Evolutionary conservation across 92 coral and sea anemone species (phyloP).

Genomic region (Parazoanthus swiftii): DNA sequence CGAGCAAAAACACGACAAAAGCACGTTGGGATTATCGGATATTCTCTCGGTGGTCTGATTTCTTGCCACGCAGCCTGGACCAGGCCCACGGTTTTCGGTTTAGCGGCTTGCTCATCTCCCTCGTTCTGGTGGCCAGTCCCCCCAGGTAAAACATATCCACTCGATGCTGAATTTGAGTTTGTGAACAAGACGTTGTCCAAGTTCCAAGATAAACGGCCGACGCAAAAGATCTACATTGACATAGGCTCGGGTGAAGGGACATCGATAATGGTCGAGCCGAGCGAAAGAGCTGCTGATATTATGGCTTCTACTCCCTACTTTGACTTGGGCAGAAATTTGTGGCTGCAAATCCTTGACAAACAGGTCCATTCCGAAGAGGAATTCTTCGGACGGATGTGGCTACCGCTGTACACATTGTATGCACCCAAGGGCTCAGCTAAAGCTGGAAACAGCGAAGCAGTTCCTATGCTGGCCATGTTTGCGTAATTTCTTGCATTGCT

Average conservation of each 20-base stretch:
- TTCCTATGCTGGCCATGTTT: not conserved
- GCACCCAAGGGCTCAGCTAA: slow-evolving; percentile 52
- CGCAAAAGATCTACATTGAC: slow-evolving; percentile 52
- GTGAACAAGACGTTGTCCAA: slow-evolving; percentile 35
- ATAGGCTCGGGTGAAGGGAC: slow-evolving; percentile 45
- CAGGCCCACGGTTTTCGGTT: slow-evolving; percentile 53
- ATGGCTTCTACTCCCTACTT: slow-evolving; percentile 52
- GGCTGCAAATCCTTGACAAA: slow-evolving; percentile 48
- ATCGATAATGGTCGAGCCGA: slow-evolving; percentile 38
- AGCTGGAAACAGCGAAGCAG: not conserved
- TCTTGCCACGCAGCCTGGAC: slow-evolving; percentile 64
- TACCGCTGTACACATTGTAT: slow-evolving; percentile 49
- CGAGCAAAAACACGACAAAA: slow-evolving; percentile 33
- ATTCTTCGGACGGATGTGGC: slow-evolving; percentile 55
- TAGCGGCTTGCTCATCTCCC: slow-evolving; percentile 60
- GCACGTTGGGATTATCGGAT: slow-evolving; percentile 54
- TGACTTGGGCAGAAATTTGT: slow-evolving; percentile 48
- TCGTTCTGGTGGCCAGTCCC: slow-evolving; percentile 69
- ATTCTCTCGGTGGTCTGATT: slow-evolving; percentile 53
- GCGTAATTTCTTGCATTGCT: not conserved
- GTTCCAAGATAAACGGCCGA: slow-evolving; percentile 40
- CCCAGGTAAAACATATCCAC: slow-evolving; percentile 38
- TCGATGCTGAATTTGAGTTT: slow-evolving; percentile 49
- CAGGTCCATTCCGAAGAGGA: slow-evolving; percentile 38
- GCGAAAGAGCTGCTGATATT: slow-evolving; percentile 39